Evolutionary conservation across 2,113 vertebrate genomes (phyloP).

Genomic region (Charina bottae): DNA sequence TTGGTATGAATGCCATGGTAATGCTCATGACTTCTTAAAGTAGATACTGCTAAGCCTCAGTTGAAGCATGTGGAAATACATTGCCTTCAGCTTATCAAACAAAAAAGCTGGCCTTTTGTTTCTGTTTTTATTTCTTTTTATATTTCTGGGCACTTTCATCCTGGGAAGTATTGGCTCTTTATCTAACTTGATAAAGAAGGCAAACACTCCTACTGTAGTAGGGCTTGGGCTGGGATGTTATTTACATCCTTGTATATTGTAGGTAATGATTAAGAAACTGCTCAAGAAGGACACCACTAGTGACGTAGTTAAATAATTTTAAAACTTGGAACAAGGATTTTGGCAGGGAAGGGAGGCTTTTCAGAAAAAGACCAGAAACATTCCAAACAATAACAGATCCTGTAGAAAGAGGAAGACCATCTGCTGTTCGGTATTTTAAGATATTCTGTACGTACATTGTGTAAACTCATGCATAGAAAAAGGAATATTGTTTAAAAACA

Average conservation of each 20-base stretch:
- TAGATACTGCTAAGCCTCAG: background rate
- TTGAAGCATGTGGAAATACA: background rate
- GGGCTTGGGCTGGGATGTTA: background rate
- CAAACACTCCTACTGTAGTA: background rate
- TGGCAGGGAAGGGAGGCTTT: background rate
- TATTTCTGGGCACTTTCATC: background rate
- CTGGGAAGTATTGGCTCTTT: background rate
- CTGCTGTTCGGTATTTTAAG: background rate
- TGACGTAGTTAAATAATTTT: background rate
- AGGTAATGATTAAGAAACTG: background rate
- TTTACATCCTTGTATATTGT: background rate
- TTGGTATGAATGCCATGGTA: background rate
- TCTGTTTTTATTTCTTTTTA: background rate
- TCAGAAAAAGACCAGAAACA: background rate
- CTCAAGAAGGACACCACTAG: background rate
- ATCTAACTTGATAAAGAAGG: background rate
- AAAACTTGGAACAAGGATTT: background rate
- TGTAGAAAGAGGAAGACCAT: background rate
- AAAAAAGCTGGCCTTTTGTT: slow-evolving; percentile 23
- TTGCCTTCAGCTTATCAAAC: background rate
- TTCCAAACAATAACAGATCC: background rate
- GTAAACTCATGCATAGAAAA: no score
- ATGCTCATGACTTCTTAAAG: background rate
- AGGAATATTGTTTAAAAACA: no score
- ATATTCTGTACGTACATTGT: background rate